These are phyloP conservation scores for Argyrosomus japonicus DNA, from an alignment of 2,113 vertebrate species.

Conservation along the genomic window DNA sequence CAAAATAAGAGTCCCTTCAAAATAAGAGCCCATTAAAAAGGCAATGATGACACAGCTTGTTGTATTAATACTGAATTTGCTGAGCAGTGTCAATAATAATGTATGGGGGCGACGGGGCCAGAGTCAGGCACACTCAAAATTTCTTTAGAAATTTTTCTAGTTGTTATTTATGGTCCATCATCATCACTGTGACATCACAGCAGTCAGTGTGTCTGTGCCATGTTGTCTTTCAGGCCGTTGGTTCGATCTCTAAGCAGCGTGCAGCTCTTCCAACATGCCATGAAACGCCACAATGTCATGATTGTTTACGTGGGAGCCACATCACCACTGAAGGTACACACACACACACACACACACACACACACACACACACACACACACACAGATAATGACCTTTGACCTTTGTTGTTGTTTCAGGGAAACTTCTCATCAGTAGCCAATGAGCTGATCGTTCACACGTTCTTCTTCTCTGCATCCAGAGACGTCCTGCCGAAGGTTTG, in stretches of 20 bases:
- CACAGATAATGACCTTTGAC: slow-evolving; percentile 21
- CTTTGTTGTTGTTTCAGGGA: slow-evolving; percentile 81
- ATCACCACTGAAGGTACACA: slow-evolving; percentile 89
- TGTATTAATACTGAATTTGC: too few species aligned
- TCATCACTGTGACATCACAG: background rate
- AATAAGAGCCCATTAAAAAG: too few species aligned
- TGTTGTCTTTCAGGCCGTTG: slow-evolving; percentile 84
- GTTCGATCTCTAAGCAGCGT: slow-evolving; percentile 89
- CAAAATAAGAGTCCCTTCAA: too few species aligned
- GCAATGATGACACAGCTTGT: too few species aligned
- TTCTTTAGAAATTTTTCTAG: too few species aligned
- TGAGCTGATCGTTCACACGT: slow-evolving; percentile 90
- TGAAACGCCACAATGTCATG: slow-evolving; percentile 88
- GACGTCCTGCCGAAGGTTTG: slow-evolving; percentile 90
- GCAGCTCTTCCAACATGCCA: slow-evolving; percentile 92
- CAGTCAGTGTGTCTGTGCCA: background rate
- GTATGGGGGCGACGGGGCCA: too few species aligned
- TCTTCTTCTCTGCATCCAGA: slow-evolving; percentile 92
- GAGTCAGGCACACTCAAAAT: too few species aligned
- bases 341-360: background rate
- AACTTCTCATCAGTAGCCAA: slow-evolving; percentile 91
- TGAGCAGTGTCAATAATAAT: too few species aligned
- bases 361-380: background rate
- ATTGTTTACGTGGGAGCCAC: slow-evolving; percentile 94
- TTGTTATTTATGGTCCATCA: too few species aligned